Conservation (phyloP, 2,888 invertebrate genomes). For the Apodemia mormo region DNA sequence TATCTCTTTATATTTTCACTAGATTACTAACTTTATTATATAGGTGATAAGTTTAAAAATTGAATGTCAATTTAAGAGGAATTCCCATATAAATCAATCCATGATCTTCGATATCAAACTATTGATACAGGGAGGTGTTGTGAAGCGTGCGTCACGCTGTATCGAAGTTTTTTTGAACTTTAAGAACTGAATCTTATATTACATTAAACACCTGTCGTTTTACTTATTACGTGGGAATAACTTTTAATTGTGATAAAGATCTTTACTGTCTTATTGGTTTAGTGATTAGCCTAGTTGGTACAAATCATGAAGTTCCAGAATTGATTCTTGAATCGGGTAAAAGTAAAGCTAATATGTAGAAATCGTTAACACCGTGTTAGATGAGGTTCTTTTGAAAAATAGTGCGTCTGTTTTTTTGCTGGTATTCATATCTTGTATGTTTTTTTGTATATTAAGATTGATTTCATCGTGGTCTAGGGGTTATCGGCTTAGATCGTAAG, state of each 20-base stretch:
- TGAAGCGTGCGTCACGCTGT: conserved; percentile 49
- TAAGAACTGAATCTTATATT: conserved; percentile 22
- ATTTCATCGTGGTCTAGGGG: no score
- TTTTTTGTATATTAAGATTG: no score
- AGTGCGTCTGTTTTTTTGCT: no score
- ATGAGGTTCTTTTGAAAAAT: no score
- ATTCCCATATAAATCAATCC: conserved; percentile 66
- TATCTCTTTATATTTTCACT: background rate
- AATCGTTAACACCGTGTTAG: no score
- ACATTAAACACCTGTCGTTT: conserved; percentile 32
- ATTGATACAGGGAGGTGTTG: conserved; percentile 58
- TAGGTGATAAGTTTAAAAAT: background rate
- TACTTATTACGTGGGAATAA: conserved; percentile 17
- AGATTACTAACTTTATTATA: conserved; percentile 15
- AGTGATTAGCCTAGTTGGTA: background rate
- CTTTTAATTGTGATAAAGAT: background rate
- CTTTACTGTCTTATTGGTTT: background rate
- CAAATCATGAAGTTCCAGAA: background rate
- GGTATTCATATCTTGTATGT: no score
- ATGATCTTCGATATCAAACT: conserved; percentile 55
- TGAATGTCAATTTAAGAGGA: conserved; percentile 27
- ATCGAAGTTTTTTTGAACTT: conserved; percentile 38
- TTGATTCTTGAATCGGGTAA: background rate
- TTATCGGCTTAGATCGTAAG: no score
- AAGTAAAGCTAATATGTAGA: no score